phyloP scores from a whole-genome alignment of 2,113 vertebrate species.

The Ophiodon elongatus region DNA sequence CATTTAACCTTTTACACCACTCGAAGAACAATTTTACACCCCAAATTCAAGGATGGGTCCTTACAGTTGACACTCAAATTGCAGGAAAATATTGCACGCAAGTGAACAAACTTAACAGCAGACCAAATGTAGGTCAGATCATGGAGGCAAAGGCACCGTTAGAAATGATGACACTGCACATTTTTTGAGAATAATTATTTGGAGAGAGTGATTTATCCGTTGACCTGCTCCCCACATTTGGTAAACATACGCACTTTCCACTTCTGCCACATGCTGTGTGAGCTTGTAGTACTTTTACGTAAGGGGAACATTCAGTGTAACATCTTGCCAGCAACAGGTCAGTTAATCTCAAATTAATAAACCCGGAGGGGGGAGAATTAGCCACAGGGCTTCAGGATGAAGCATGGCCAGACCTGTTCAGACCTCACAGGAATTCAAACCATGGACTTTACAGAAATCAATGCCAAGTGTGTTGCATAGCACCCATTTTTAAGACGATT shows the following conservation, averaged over 20 bases:
- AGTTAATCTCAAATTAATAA: constrained; percentile 69
- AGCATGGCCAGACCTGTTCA: constrained; percentile 29
- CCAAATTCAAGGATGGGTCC: neutral
- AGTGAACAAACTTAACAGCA: neutral
- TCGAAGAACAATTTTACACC: neutral
- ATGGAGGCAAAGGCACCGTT: neutral
- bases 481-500: neutral
- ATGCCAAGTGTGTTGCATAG: neutral
- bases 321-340: constrained; percentile 42
- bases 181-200: neutral
- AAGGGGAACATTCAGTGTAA: constrained; percentile 40
- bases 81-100: neutral
- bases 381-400: constrained; percentile 9
- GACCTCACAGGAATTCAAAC: constrained; percentile 16
- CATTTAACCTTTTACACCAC: constrained; percentile 9
- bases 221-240: neutral
- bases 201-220: neutral
- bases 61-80: neutral
- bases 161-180: neutral
- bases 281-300: constrained; percentile 25
- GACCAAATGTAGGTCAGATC: neutral
- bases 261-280: constrained; percentile 26
- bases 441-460: neutral
- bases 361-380: constrained; percentile 23
- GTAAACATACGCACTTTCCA: constrained; percentile 1